Conservation (phyloP, 2,888 invertebrate genomes). For the Masnerella sp. region DNA sequence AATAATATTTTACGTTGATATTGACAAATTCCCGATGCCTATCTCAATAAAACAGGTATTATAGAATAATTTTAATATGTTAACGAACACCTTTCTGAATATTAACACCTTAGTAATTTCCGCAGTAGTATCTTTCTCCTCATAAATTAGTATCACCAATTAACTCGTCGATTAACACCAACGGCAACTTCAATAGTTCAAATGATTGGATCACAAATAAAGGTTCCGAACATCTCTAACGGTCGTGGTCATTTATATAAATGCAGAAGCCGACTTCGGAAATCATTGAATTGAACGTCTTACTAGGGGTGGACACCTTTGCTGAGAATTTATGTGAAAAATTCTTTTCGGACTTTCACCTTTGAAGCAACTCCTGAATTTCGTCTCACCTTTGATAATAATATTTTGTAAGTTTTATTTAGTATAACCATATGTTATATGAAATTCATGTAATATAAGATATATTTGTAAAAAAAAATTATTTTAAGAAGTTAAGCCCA, state of each 20-base stretch:
- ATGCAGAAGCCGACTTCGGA: slow-evolving; percentile 23
- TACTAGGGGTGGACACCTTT: slow-evolving; percentile 43
- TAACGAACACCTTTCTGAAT: too few species aligned
- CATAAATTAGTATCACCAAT: slow-evolving; percentile 10
- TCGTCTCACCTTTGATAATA: too few species aligned
- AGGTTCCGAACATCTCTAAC: neutral
- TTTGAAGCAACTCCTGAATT: slow-evolving; percentile 25
- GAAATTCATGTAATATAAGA: neutral
- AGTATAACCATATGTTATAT: too few species aligned
- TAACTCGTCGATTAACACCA: slow-evolving; percentile 23
- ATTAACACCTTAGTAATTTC: too few species aligned
- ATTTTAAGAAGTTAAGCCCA: too few species aligned
- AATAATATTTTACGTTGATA: too few species aligned
- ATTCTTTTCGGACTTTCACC: slow-evolving; percentile 50
- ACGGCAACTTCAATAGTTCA: slow-evolving; percentile 6
- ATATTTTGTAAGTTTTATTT: too few species aligned
- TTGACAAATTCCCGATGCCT: too few species aligned
- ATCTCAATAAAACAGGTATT: too few species aligned
- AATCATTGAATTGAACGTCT: slow-evolving; percentile 27
- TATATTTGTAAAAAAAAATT: too few species aligned
- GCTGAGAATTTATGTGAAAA: slow-evolving; percentile 42
- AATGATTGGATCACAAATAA: slow-evolving; percentile 23
- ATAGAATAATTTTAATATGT: too few species aligned
- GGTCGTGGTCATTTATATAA: slow-evolving; percentile 26
- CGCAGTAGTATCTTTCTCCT: too few species aligned